phyloP scores from a whole-genome alignment of 2,113 vertebrate genomes.

The Cricetomys ansorgei region DNA sequence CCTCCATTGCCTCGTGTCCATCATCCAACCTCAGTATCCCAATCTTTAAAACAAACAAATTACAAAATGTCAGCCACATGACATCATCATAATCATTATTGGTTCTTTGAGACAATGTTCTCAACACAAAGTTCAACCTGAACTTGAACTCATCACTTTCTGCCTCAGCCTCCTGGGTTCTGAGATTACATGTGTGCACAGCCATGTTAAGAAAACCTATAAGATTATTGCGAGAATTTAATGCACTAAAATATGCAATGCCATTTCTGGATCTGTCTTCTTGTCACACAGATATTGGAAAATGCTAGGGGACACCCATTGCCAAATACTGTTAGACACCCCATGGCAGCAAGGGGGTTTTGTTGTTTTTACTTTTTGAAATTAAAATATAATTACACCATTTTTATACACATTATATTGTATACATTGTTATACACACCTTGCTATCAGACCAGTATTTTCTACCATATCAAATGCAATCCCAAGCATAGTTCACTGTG shows the following conservation, averaged over 20 bases:
- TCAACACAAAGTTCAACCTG: neutral
- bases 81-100: neutral
- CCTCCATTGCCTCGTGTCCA: neutral
- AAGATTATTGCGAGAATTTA: neutral
- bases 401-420: rapidly evolving
- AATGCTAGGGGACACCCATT: neutral
- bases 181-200: neutral
- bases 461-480: neutral
- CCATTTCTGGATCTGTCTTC: neutral
- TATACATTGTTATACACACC: rapidly evolving
- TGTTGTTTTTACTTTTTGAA: neutral
- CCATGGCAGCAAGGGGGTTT: neutral
- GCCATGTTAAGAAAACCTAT: neutral
- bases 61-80: neutral
- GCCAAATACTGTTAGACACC: neutral
- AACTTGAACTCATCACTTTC: neutral
- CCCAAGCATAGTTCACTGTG: neutral
- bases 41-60: neutral
- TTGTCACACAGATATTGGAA: neutral
- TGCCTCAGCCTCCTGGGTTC: neutral
- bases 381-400: neutral
- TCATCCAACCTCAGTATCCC: neutral
- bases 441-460: neutral
- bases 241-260: neutral
- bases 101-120: neutral